Evolutionary conservation across 2,888 invertebrate species (phyloP).

Genomic region (Altica lythri): DNA sequence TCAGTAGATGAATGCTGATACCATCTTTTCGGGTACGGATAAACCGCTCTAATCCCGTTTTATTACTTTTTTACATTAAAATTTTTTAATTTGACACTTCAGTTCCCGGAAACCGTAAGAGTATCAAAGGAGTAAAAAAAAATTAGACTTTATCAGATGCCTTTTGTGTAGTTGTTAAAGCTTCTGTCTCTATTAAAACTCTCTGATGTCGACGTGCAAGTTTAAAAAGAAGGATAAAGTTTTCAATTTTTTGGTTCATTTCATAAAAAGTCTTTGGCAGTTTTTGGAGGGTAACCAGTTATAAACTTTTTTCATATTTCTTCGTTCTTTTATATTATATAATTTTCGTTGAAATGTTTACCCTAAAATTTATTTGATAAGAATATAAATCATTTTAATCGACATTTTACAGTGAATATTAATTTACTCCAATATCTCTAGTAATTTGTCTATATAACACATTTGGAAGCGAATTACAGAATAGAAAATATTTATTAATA

Average conservation of each 20-base stretch:
- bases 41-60: slow-evolving; percentile 20
- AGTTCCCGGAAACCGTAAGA: slow-evolving; percentile 20
- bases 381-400: too few relatives aligned
- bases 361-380: too few relatives aligned
- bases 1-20: slow-evolving; percentile 15
- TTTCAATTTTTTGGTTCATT: slow-evolving; percentile 14
- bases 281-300: not conserved
- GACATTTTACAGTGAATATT: too few relatives aligned
- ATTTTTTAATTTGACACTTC: slow-evolving; percentile 23
- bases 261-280: not conserved
- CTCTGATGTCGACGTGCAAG: slow-evolving; percentile 3
- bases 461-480: too few relatives aligned
- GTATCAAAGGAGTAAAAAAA: slow-evolving; percentile 10
- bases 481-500: too few relatives aligned
- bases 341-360: too few relatives aligned
- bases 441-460: too few relatives aligned
- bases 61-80: slow-evolving; percentile 20
- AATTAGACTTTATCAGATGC: slow-evolving; percentile 14
- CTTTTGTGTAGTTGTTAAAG: slow-evolving; percentile 7
- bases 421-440: too few relatives aligned
- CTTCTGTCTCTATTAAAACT: slow-evolving; percentile 7
- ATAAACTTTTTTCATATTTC: not conserved
- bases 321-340: too few relatives aligned
- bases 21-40: slow-evolving; percentile 13
- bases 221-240: slow-evolving; percentile 5